These are phyloP conservation scores for Esperia sulphurella DNA, from an alignment of 2,888 invertebrate genomes.

Conservation along the genomic window DNA sequence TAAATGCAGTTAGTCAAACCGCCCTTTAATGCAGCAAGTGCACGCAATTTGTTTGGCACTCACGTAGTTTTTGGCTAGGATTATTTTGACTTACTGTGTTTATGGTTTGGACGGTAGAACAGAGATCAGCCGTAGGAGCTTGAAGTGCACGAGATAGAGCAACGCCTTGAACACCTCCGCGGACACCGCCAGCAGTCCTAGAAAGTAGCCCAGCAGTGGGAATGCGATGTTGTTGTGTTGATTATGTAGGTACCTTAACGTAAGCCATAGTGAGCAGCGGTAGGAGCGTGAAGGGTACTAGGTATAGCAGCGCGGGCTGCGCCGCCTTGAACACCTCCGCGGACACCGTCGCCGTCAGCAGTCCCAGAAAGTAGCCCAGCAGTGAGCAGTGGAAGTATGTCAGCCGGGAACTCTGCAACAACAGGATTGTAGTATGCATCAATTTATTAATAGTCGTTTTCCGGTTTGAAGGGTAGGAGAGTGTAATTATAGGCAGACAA, in stretches of 20 bases:
- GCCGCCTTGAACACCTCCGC: constrained; percentile 99
- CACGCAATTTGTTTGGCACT: too few relatives aligned
- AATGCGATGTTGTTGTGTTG: too few relatives aligned
- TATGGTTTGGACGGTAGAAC: too few relatives aligned
- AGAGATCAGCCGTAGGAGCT: constrained; percentile 95
- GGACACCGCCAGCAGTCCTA: constrained; percentile 97
- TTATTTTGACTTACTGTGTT: too few relatives aligned
- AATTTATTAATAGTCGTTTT: too few relatives aligned
- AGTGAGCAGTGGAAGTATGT: constrained; percentile 99
- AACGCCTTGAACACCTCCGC: constrained; percentile 98
- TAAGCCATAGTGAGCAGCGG: constrained; percentile 99
- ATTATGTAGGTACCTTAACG: constrained; percentile 83
- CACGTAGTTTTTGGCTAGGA: too few relatives aligned
- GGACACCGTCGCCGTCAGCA: constrained; percentile 97
- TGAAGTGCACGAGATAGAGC: constrained; percentile 98
- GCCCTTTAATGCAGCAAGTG: too few relatives aligned
- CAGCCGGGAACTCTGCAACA: constrained; percentile 79
- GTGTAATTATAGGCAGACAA: too few relatives aligned
- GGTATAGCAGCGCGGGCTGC: constrained; percentile 97
- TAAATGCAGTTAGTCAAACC: too few relatives aligned
- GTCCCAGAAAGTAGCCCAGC: constrained; percentile 97
- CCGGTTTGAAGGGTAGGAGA: too few relatives aligned
- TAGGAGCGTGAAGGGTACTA: constrained; percentile 97
- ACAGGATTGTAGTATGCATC: not conserved
- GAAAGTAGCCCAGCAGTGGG: constrained; percentile 69